Conservation (phyloP, 2,888 invertebrate species). For the Lottia gigantea region DNA sequence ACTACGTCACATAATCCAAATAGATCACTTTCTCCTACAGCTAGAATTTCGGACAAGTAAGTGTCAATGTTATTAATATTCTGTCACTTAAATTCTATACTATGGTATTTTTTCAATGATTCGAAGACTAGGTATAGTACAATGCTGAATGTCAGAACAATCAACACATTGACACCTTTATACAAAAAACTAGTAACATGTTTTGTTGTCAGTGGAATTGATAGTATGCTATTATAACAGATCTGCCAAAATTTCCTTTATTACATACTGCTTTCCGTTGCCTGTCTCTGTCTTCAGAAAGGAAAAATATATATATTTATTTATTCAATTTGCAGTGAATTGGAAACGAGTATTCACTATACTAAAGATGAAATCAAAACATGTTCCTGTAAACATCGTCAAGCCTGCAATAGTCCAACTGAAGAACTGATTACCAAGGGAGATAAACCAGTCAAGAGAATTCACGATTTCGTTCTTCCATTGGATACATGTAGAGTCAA, state of each 20-base stretch:
- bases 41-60: background rate
- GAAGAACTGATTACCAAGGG: background rate
- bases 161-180: too few species aligned
- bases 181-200: too few species aligned
- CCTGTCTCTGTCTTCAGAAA: too few species aligned
- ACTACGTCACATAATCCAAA: background rate
- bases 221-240: too few species aligned
- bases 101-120: too few species aligned
- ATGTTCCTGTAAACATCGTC: conserved; percentile 4
- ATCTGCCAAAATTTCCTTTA: too few species aligned
- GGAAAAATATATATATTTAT: too few species aligned
- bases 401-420: background rate
- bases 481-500: conserved; percentile 81
- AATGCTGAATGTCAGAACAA: too few species aligned
- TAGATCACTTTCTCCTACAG: conserved; percentile 1
- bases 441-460: background rate
- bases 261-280: too few species aligned
- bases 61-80: background rate
- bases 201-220: too few species aligned
- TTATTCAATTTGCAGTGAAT: background rate
- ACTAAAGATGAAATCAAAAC: conserved; percentile 1
- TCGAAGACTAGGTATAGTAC: too few species aligned
- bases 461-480: conserved; percentile 67
- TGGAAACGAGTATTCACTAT: conserved; percentile 5
- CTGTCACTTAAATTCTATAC: too few species aligned